Base-by-base conservation (phyloP, 2,888 invertebrate species). In the Drosophila merina region DNA sequence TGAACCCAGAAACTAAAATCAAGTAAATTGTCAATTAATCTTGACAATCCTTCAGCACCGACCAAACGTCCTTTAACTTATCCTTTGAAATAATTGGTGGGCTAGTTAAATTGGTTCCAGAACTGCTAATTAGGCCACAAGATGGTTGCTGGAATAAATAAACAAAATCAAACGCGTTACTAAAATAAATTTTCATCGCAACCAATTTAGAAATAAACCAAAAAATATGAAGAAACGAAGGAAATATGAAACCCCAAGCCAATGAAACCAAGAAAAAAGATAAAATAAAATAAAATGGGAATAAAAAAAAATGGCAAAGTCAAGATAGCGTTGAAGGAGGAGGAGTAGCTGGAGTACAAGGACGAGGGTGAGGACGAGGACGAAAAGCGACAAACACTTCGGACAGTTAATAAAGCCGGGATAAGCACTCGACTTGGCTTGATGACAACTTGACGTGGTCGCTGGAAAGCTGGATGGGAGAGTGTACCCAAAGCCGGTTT, bases 401-500 rank as follows among this genome's bases (percentile, higher is more conserved):
- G 68, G 70, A 71, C 81, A 77, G 84, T 68, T 76, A 69, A 77
- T 84, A 76, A 75, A 72, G 74, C 66, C 74, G 70, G 64, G 67
- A 77, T 72, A 78, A 77, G 68, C 72, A 77, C 80, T 75, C 59
- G 69, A 71, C 56, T 60, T 72, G 59, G 52, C 55, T 56, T 26
- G 79, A 69, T 76, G 83, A 82, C 82, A 79, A 66, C 86, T 79
- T 79, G 73, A 69, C 72, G 73, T 69, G 38, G 67, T 51, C 58
- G 52, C 78, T 66, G 64, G 51, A 64, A 64, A 64, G 63, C 66
- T 30, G 64, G 51, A 45, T 54, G 45, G 47, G 48, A 52, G 56
- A 49, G n/a, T 36, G 12, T 52, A 25, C 38, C 45, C 47, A 12
- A 68, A 49, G 26, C 40, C 12, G 64, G 26, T 66, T 71, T 49